These are phyloP conservation scores for Pimephales promelas DNA, from an alignment of 2,113 vertebrate genomes.

Conservation along the genomic window DNA sequence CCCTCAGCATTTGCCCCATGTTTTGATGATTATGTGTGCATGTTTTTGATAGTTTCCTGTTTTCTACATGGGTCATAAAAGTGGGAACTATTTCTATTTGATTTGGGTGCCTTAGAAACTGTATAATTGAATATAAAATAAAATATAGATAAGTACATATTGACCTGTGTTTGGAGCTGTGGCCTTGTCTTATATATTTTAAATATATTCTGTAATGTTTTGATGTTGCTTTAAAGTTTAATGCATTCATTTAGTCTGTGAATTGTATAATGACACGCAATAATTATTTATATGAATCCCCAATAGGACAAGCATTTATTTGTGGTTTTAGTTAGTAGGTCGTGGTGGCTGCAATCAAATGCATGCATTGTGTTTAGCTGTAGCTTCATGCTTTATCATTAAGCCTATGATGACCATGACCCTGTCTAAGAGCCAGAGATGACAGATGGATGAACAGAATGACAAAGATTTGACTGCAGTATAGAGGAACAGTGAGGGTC, in stretches of 20 bases:
- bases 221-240: neutral
- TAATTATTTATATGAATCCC: neutral
- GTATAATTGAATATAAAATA: neutral
- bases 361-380: neutral
- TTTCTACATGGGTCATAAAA: neutral
- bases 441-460: slow-evolving; percentile 56
- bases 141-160: neutral
- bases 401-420: neutral
- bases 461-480: slow-evolving; percentile 36
- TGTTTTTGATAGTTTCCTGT: neutral
- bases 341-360: neutral
- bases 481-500: slow-evolving; percentile 25
- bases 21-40: neutral
- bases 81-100: neutral
- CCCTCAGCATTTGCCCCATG: neutral
- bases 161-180: neutral
- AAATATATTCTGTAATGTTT: neutral
- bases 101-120: too few species aligned
- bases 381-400: slow-evolving; percentile 24
- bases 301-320: neutral
- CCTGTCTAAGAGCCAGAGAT: slow-evolving; percentile 31
- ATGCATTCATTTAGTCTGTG: neutral
- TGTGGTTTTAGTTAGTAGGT: neutral
- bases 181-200: neutral
- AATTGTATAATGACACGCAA: neutral